These are phyloP conservation scores for Polydesmus complanatus DNA, from an alignment of 2,888 invertebrate genomes.

Conservation along the genomic window DNA sequence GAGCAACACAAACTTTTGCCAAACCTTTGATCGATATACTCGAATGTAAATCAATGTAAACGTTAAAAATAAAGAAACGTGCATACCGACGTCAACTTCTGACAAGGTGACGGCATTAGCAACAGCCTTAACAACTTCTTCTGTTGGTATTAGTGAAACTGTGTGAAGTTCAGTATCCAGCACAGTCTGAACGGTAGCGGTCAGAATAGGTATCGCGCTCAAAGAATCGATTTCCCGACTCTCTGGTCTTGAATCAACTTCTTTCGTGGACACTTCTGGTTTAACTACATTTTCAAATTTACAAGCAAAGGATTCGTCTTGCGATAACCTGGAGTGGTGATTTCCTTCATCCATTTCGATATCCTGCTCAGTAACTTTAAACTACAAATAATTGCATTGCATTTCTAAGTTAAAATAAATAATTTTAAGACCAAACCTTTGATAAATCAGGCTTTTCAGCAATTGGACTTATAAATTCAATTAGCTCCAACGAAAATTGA, in stretches of 20 bases:
- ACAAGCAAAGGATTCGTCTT: background rate
- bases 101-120: constrained; percentile 76
- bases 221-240: constrained; percentile 6
- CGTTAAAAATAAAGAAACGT: constrained; percentile 12
- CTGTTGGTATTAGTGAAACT: constrained; percentile 68
- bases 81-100: constrained; percentile 69
- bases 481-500: constrained; percentile 65
- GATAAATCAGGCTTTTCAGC: constrained; percentile 35
- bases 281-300: background rate
- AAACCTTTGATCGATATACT: constrained; percentile 36
- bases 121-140: constrained; percentile 43
- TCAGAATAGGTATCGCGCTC: constrained; percentile 34
- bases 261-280: constrained; percentile 3
- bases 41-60: too few relatives aligned
- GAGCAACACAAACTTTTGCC: constrained; percentile 57
- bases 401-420: background rate
- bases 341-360: background rate
- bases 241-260: constrained; percentile 1
- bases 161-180: constrained; percentile 65
- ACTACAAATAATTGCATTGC: background rate
- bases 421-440: background rate
- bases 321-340: background rate
- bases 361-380: background rate
- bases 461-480: constrained; percentile 63
- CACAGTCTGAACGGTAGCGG: constrained; percentile 87